Evolutionary conservation across 2,888 invertebrate species (phyloP).

Genomic region (Pristionchus fissidentatus): DNA sequence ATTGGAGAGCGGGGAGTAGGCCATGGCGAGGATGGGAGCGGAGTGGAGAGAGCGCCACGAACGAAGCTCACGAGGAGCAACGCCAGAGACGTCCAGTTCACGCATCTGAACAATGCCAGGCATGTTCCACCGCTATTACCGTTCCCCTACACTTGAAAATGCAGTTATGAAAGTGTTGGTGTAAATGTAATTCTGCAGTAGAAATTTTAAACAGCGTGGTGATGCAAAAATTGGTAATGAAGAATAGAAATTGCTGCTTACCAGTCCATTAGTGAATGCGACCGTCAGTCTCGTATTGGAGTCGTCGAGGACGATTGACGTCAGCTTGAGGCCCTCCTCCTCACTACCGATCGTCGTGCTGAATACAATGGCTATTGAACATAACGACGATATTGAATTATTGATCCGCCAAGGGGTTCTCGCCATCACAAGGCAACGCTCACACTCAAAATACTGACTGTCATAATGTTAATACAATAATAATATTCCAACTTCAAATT

Average conservation of each 20-base stretch:
- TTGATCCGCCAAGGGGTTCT: too few species aligned
- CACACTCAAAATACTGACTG: too few species aligned
- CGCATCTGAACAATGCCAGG: background rate
- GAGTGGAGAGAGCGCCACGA: conserved; percentile 38
- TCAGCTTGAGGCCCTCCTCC: conserved; percentile 40
- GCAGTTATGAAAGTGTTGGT: too few species aligned
- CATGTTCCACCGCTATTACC: too few species aligned
- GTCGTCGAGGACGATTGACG: conserved; percentile 13
- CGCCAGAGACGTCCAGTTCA: conserved; percentile 25
- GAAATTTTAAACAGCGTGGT: too few species aligned
- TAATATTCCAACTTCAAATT: too few species aligned
- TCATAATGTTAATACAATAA: background rate
- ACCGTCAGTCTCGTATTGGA: conserved; percentile 41
- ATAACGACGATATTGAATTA: too few species aligned
- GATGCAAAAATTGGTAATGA: too few species aligned
- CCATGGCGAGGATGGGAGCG: conserved; percentile 33
- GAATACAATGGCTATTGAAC: too few species aligned
- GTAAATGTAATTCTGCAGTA: too few species aligned
- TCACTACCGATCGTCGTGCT: conserved; percentile 33
- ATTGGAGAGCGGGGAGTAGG: conserved; percentile 38
- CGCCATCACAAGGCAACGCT: too few species aligned
- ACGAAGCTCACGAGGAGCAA: conserved; percentile 1
- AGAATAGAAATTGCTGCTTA: background rate
- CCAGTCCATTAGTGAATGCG: conserved; percentile 45
- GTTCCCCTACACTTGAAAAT: too few species aligned